Base-by-base conservation (phyloP, 53 echinoderm and acorn worm species). In the Temnopleurus reevesii region DNA sequence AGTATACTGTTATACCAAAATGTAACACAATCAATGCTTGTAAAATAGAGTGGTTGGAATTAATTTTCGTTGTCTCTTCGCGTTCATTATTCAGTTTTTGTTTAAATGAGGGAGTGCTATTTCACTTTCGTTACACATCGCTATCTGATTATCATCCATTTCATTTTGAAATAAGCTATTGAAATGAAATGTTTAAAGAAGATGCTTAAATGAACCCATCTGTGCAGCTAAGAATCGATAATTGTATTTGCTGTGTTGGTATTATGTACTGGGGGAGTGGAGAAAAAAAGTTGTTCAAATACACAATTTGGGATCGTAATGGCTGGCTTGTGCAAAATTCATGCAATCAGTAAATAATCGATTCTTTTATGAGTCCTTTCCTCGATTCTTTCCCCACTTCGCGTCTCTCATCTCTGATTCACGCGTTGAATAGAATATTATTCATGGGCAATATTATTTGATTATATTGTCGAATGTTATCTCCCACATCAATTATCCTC, bases 1-100 rank as follows among this genome's bases (percentile, higher is more conserved):
- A 31, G 34, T 63, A n/a, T 31, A 63, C 31, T 29, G 30, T 33
- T 30, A 21, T 41, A 71, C 71, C 41, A 19, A 56, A 71, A 41
- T 71, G 71, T 71, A 71, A 71, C 71, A 71, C 41, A 79, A 79
- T 49, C 49, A 79, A 79, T 79, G 30, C 79, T 79, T 49, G 51
- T 47, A 47, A 79, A 79, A 79, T 71, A 71, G 41, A 71, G 71
- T 71, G 71, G 71, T 41, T 31, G 71, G 71, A 71, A 71, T 71
- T 18, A 71, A 19, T 71, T 36, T 41, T n/a, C 23, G 71, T 38
- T 71, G 71, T 43, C 71, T 38, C n/a, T 23, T n/a, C 71, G 15
- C 23, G 38, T 71, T 38, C 38, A 71, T 38, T 38, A 71, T 71
- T 36, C 71, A 71, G 79, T 49, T 79, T 46, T 79, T 79, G 79